Evolutionary conservation across 2,113 vertebrate genomes (phyloP), one percentile per base, ranked within the genome.

Genomic region (Tinamus guttatus): DNA sequence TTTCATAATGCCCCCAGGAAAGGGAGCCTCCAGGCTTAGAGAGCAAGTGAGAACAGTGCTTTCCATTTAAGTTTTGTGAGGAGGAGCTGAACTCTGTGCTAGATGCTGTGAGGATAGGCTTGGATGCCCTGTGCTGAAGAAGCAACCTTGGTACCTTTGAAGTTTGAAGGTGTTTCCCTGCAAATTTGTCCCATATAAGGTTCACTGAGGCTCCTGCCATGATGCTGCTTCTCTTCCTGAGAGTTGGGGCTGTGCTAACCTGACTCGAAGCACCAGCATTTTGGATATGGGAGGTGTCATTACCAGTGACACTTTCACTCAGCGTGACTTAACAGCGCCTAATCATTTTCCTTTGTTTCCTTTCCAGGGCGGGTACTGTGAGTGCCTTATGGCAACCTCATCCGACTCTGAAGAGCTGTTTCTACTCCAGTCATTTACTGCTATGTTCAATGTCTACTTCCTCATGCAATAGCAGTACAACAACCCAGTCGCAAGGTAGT

Each of bases 181-280:
- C 36, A 58, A 25, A n/a, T 40, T 58, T 27, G 16, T 25, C n/a
- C 69, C 4, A 2, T 2, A 5, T 18, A 45, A 32, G 8, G 13
- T 40, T 30, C 16, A 14, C 3, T 64, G 19, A 52, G 52, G 8
- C 45, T 68, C 34, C 63, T 64, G 59, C 47, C 21, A 20, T 71
- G 63, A 25, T 1, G 4, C 47, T 77, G 27, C 73, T 77, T 64
- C 70, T 70, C 41, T 30, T 36, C 25, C 28, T 28, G 5, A 16
- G 60, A 38, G n/a, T 30, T 22, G 17, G 45, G 45, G 43, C 36
- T 52, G 28, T 2, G 0, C 1, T 41, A 45, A 19, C 19, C 8
- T 0, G 0, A 4, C 18, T 2, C 7, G 17, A 12, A 63, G 32
- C 0, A 0, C 3, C 6, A 28, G 13, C 5, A 2, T 7, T 73